These are phyloP conservation scores for Brachyptera putata DNA, from an alignment of 2,888 invertebrate genomes.

Conservation along the genomic window DNA sequence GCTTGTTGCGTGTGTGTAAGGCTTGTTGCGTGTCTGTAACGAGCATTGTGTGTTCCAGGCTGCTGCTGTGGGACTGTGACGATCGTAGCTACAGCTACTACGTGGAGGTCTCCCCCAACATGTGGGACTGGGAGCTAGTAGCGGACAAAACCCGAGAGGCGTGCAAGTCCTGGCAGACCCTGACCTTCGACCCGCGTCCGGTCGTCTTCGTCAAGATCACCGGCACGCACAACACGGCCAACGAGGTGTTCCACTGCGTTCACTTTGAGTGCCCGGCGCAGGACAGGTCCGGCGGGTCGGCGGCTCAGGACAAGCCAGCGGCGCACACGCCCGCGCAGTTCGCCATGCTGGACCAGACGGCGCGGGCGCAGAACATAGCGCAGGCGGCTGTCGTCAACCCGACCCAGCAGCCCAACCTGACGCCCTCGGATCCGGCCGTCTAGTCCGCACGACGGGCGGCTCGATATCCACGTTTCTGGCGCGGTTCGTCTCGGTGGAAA, in stretches of 20 bases:
- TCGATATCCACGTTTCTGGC: no score
- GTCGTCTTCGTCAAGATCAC: constrained; percentile 92
- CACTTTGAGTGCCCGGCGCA: constrained; percentile 95
- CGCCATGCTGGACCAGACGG: no score
- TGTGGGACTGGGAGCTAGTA: constrained; percentile 87
- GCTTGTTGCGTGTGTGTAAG: no score
- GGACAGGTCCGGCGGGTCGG: neutral
- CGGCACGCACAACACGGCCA: constrained; percentile 95
- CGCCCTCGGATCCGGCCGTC: no score
- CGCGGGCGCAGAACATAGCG: neutral
- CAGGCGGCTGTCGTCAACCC: neutral
- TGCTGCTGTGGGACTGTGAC: constrained; percentile 97
- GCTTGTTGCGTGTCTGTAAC: no score
- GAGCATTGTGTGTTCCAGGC: constrained; percentile 46
- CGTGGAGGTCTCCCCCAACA: constrained; percentile 90
- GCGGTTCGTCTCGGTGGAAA: no score
- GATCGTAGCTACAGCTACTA: constrained; percentile 93
- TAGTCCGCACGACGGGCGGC: no score
- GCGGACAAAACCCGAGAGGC: constrained; percentile 81
- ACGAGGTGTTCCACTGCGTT: constrained; percentile 97
- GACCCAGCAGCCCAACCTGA: neutral
- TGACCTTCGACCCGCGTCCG: constrained; percentile 77
- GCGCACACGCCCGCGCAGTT: neutral
- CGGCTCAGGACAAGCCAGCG: neutral
- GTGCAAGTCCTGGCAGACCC: constrained; percentile 93